phyloP scores from a whole-genome alignment of 2,113 vertebrate genomes.

The Ivindomyrus marchei region DNA sequence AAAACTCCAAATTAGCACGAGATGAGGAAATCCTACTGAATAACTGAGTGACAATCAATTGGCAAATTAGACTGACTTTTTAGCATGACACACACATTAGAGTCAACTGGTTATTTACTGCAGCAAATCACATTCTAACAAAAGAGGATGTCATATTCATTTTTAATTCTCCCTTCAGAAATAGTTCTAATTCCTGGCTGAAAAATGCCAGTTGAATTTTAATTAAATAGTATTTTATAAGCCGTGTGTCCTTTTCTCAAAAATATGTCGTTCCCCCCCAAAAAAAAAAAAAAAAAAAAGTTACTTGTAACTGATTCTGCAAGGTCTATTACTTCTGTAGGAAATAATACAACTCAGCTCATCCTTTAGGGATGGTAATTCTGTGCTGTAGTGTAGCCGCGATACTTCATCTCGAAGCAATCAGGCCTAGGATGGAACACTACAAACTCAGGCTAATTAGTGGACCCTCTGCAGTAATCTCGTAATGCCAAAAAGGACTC shows the following conservation, averaged over 20 bases:
- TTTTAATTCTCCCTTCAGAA: not conserved
- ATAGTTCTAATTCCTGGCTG: not conserved
- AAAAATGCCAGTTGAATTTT: not conserved
- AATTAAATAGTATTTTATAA: not conserved
- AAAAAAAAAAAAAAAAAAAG: not conserved
- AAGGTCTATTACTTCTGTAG: slow-evolving; percentile 18
- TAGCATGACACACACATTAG: not conserved
- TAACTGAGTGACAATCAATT: not conserved
- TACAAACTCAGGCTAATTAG: slow-evolving; percentile 29
- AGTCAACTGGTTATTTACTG: not conserved
- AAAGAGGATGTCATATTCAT: not conserved
- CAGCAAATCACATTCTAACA: not conserved
- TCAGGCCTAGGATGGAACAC: slow-evolving; percentile 25
- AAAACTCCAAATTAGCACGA: not conserved
- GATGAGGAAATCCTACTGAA: not conserved
- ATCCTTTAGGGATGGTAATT: not conserved
- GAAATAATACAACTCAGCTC: not conserved
- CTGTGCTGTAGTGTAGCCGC: not conserved
- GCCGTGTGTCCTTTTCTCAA: not conserved
- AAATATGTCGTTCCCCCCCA: not conserved
- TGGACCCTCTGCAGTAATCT: slow-evolving; percentile 36
- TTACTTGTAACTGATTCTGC: slow-evolving; percentile 20
- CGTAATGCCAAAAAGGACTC: slow-evolving; percentile 32
- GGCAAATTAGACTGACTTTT: slow-evolving; percentile 2
- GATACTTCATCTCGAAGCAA: slow-evolving; percentile 5